A percentile compares a stretch with the other conserved stretches of the same genome.
Evolutionary conservation across 2,113 vertebrate genomes (phyloP).

Genomic region (Neofelis nebulosa): DNA sequence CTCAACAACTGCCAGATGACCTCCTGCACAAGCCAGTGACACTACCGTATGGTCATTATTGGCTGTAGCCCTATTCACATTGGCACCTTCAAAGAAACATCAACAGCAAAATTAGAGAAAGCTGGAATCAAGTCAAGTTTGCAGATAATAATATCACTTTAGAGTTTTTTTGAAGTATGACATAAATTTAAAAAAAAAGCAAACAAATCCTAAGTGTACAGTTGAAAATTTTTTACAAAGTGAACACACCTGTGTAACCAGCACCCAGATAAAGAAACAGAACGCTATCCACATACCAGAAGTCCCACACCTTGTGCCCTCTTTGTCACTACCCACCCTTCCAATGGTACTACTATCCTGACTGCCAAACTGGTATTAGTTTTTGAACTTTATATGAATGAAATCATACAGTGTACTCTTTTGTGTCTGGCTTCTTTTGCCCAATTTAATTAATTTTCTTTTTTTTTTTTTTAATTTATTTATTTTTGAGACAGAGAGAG

Average conservation of each 20-base stretch:
- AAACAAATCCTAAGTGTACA: neutral
- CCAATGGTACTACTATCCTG: conserved; percentile 22
- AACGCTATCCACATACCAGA: conserved; percentile 30
- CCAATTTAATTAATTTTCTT: conserved; percentile 18
- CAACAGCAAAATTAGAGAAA: conserved; percentile 55
- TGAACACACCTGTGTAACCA: conserved; percentile 58
- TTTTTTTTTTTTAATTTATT: no score
- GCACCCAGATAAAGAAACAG: conserved; percentile 56
- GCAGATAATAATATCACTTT: neutral
- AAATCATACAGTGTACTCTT: conserved; percentile 63
- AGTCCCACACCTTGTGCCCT: neutral
- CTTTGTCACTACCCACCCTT: conserved; percentile 8
- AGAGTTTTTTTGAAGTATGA: conserved; percentile 54
- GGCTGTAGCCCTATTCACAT: conserved; percentile 97
- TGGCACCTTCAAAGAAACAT: conserved; percentile 91
- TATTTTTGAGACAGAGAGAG: no score
- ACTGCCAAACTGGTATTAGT: conserved; percentile 60
- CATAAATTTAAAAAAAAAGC: conserved; percentile 19
- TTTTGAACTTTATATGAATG: conserved; percentile 63
- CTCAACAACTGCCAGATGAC: conserved; percentile 98
- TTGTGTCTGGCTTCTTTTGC: conserved; percentile 63
- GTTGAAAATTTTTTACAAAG: conserved; percentile 43
- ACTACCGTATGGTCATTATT: conserved; percentile 99
- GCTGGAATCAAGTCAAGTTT: conserved; percentile 15
- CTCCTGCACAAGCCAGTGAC: conserved; percentile 97